Conservation (phyloP, 2,113 vertebrate genomes). For the Otus sunia region DNA sequence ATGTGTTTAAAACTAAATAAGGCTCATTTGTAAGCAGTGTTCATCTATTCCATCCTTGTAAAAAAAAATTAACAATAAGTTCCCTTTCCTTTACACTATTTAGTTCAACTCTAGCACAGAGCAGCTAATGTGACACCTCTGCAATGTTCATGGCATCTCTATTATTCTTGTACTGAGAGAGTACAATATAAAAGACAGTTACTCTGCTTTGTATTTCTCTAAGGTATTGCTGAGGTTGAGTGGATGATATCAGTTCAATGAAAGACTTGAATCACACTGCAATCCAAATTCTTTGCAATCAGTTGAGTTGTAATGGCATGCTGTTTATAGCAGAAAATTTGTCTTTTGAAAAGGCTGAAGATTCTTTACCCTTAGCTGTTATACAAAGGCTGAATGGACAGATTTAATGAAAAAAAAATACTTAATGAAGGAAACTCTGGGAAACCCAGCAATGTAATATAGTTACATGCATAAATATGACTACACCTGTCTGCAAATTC, state of each 20-base stretch:
- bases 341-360: conserved; percentile 34
- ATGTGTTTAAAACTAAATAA: conserved; percentile 78
- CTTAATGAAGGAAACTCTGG: conserved; percentile 26
- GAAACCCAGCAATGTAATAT: background rate
- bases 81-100: conserved; percentile 59
- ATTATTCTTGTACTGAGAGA: conserved; percentile 48
- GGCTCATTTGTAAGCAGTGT: conserved; percentile 69
- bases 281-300: conserved; percentile 63
- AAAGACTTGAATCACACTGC: conserved; percentile 50
- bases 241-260: conserved; percentile 67
- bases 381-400: conserved; percentile 20
- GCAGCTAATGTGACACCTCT: conserved; percentile 60
- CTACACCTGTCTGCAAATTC: background rate
- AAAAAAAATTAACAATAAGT: conserved; percentile 69
- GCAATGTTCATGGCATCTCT: conserved; percentile 61
- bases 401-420: conserved; percentile 37
- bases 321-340: conserved; percentile 33
- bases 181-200: conserved; percentile 62
- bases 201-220: conserved; percentile 61
- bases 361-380: conserved; percentile 39
- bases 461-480: background rate
- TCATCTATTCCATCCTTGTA: conserved; percentile 61
- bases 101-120: conserved; percentile 35
- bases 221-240: conserved; percentile 68
- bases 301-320: conserved; percentile 29